Evolutionary conservation across 1,140 invertebrate species (phyloP), one percentile per base, ranked within the genome.

Genomic region (Mamestra configurata): DNA sequence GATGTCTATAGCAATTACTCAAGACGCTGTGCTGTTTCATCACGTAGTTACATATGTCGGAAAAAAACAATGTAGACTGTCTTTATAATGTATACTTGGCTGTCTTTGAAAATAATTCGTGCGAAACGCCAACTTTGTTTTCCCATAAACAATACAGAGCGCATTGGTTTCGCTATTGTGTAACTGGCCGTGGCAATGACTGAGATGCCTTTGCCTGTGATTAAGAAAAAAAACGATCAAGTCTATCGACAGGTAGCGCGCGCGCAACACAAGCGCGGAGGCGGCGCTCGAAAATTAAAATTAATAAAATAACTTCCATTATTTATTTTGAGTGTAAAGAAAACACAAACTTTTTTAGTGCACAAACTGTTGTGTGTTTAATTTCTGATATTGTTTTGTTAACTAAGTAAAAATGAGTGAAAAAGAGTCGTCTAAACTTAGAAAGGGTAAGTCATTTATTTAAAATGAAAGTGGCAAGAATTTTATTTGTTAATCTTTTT

Each of bases 221-320:
- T 46, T 71, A 51, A 71, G 27, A 57, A 68, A 68, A n/a, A 20
- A 73, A 73, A 35, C 35, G 8, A 57, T 40, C 22, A n/a, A 73
- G 51, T 73, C 71, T 73, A 57, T 73, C 18, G 53, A 22, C 51
- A 22, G 31, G 71, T 57, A 59, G 71, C 71, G 71, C 71, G 71
- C 71, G 71, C 71, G 71, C 53, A 55, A 15, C 11, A 57, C 71
- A 4, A 51, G 71, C 51, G 53, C 49, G 15, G 7, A 73, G 37
- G 15, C 51, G 53, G 35, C 53, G 53, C 5, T 57, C 35, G 11
- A 57, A 37, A 73, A 43, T 57, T 24, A 22, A 73, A 40, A 15
- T 46, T 11, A 68, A 20, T n/a, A 22, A 55, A 37, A 40, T 13
- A 11, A 40, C 1, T 8, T 5, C 8, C 20, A 40, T 24, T 46